phyloP scores from a whole-genome alignment of 2,113 vertebrate species.

The Thamnophis sirtalis region DNA sequence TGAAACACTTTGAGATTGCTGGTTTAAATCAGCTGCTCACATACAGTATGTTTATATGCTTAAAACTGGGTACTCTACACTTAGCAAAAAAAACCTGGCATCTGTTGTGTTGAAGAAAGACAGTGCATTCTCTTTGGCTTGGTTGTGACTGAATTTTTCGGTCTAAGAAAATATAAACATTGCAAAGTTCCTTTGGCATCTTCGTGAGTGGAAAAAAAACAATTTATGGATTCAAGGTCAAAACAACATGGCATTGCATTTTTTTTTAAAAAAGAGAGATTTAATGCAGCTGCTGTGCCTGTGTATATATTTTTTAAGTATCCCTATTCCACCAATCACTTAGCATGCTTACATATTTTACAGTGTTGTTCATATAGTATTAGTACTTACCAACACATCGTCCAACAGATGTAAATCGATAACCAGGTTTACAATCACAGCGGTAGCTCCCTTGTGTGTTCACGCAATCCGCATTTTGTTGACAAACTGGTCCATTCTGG shows the following conservation, averaged over 20 bases:
- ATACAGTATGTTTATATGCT: not conserved
- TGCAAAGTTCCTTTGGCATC: not conserved
- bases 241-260: not conserved
- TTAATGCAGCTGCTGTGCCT: not conserved
- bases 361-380: accelerated
- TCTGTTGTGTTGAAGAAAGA: not conserved
- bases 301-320: not conserved
- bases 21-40: not conserved
- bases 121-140: not conserved
- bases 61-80: not conserved
- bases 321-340: accelerated
- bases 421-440: slow-evolving; percentile 91
- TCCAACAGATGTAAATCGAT: slow-evolving; percentile 86
- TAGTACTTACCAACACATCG: slow-evolving; percentile 82
- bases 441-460: slow-evolving; percentile 91
- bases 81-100: slow-evolving; percentile 15
- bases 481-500: slow-evolving; percentile 92
- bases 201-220: not conserved
- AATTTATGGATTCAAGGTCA: not conserved
- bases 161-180: slow-evolving; percentile 7
- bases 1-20: not conserved
- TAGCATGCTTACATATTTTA: not conserved
- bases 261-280: not conserved
- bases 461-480: slow-evolving; percentile 88
- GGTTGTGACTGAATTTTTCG: not conserved